Conservation (phyloP, 2,888 invertebrate species). For the Amaurobius ferox region DNA sequence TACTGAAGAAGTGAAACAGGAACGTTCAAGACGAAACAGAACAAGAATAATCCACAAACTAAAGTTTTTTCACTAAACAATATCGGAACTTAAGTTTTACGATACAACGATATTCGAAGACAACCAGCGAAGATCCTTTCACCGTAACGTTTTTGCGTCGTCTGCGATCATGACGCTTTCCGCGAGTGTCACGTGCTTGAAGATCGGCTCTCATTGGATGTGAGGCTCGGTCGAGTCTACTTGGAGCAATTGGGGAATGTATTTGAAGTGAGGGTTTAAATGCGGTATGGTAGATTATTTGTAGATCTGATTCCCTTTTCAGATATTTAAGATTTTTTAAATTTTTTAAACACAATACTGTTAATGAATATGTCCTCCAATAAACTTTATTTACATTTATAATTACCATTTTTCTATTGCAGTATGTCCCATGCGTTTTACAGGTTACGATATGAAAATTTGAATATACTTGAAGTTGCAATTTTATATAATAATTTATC, state of each 20-base stretch:
- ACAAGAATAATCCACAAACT: constrained; percentile 50
- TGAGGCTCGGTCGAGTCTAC: constrained; percentile 48
- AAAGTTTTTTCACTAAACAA: neutral
- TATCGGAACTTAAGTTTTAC: neutral
- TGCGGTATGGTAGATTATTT: neutral
- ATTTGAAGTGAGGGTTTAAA: neutral
- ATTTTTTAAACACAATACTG: too few relatives aligned
- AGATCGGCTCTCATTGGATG: constrained; percentile 40
- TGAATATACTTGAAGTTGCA: too few relatives aligned
- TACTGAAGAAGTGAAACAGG: neutral
- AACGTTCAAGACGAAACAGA: neutral
- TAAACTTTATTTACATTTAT: too few relatives aligned
- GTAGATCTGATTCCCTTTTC: constrained; percentile 9
- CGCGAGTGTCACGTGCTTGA: constrained; percentile 59
- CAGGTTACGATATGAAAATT: too few relatives aligned
- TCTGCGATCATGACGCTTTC: constrained; percentile 57
- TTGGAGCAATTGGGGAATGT: constrained; percentile 21
- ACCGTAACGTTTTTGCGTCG: constrained; percentile 31
- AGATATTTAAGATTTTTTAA: neutral
- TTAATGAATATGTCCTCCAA: too few relatives aligned
- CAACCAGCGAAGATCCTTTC: neutral
- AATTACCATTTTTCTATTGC: too few relatives aligned
- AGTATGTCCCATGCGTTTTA: too few relatives aligned
- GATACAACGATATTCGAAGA: neutral
- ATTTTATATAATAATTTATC: too few relatives aligned